A percentile compares a stretch with the other conserved stretches of the same genome.
Conservation (phyloP, 2,888 invertebrate genomes). For the Willowsia nigromaculata region DNA sequence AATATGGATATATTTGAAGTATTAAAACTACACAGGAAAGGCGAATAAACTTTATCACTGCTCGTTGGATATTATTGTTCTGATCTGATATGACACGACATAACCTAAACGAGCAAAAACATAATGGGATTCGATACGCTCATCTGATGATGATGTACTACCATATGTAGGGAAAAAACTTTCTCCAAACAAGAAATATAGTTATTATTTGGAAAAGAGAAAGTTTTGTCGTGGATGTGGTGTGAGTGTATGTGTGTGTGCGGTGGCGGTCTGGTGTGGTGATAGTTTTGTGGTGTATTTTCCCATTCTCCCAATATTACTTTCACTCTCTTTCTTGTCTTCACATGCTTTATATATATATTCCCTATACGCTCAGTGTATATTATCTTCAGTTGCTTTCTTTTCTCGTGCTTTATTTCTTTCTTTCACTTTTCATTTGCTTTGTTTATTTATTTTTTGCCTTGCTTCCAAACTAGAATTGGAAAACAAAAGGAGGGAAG, state of each 20-base stretch:
- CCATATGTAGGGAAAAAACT: too few species aligned
- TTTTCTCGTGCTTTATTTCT: not conserved
- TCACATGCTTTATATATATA: too few species aligned
- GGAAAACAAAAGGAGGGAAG: not conserved
- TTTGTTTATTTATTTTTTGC: not conserved
- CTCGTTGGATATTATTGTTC: not conserved
- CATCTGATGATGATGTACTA: too few species aligned
- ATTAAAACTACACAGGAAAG: too few species aligned
- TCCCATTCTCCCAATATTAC: not conserved
- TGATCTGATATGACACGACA: not conserved
- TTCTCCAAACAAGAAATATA: not conserved
- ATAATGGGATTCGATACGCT: not conserved
- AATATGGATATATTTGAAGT: too few species aligned
- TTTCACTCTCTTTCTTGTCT: not conserved
- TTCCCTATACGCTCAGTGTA: too few species aligned
- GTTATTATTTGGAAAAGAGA: not conserved
- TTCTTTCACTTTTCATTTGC: slow-evolving; percentile 13
- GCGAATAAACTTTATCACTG: not conserved
- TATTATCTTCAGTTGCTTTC: not conserved
- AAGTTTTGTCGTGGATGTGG: not conserved
- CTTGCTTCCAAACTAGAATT: not conserved
- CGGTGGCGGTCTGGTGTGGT: too few species aligned
- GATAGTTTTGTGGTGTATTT: too few species aligned
- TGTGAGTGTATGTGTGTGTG: too few species aligned
- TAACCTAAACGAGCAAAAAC: not conserved